Evolutionary conservation across 2,888 invertebrate species (phyloP).

Genomic region (Acanthosepion esculentum): DNA sequence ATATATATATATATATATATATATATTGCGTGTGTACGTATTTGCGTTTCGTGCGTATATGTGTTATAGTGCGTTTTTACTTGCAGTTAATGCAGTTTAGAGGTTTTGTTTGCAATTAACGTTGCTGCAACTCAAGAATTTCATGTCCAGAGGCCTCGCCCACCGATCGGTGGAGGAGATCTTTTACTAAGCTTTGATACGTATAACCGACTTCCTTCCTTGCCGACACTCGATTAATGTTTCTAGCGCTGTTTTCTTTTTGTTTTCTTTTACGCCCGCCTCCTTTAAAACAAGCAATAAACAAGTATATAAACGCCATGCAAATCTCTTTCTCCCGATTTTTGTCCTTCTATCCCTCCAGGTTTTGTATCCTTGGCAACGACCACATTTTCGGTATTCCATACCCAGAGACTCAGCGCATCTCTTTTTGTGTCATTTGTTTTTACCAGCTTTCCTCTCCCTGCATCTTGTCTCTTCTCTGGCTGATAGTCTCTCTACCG

Average conservation of each 20-base stretch:
- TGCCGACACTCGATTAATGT: not conserved
- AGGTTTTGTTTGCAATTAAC: constrained; percentile 4
- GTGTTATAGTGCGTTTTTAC: too few species aligned
- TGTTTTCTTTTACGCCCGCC: too few species aligned
- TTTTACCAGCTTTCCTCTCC: not conserved
- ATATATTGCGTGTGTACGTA: too few species aligned
- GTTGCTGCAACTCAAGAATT: not conserved
- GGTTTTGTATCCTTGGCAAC: not conserved
- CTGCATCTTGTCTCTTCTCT: not conserved
- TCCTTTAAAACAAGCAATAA: not conserved
- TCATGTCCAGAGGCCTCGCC: not conserved
- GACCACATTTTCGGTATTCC: not conserved
- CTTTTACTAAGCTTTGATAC: not conserved
- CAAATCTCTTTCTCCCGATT: not conserved
- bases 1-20: too few species aligned
- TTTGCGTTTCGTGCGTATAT: too few species aligned
- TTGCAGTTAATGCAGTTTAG: not conserved
- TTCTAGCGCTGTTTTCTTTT: not conserved
- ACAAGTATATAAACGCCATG: not conserved
- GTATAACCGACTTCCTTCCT: not conserved
- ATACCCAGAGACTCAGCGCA: not conserved
- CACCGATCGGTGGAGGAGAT: not conserved
- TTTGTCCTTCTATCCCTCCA: not conserved
- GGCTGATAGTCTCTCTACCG: constrained; percentile 33
- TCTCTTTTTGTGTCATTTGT: not conserved